phyloP scores from a whole-genome alignment of 2,888 invertebrate genomes.

The Ferrisia virgata region DNA sequence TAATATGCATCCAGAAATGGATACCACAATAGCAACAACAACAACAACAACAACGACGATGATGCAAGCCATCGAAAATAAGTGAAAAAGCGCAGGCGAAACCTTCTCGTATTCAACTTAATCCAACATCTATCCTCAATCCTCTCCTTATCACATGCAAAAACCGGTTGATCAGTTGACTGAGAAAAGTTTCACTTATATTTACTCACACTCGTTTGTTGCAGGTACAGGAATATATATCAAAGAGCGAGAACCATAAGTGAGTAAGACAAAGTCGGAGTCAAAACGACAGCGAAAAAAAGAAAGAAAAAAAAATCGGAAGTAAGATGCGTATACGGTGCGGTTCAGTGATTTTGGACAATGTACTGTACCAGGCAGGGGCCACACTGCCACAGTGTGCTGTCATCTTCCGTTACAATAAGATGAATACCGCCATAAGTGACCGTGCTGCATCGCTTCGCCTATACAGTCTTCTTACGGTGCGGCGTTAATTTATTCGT shows the following conservation, averaged over 20 bases:
- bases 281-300: background rate
- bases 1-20: background rate
- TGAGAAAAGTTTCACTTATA: too few species aligned
- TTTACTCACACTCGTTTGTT: too few species aligned
- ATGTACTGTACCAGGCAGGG: constrained; percentile 2
- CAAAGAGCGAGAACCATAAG: background rate
- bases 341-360: constrained; percentile 25
- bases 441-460: background rate
- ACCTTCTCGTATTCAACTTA: too few species aligned
- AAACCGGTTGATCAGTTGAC: too few species aligned
- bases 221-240: too few species aligned
- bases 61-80: too few species aligned
- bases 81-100: too few species aligned
- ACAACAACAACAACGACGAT: too few species aligned
- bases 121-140: too few species aligned
- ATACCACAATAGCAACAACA: too few species aligned
- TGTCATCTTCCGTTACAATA: constrained; percentile 6
- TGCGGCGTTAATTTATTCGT: background rate
- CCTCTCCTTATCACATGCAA: too few species aligned
- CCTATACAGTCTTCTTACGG: background rate
- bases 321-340: background rate
- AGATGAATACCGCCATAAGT: background rate
- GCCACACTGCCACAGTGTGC: background rate
- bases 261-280: background rate
- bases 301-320: background rate